These are phyloP conservation scores for Pachydiplax longipennis DNA, from an alignment of 2,888 invertebrate species.

Conservation along the genomic window DNA sequence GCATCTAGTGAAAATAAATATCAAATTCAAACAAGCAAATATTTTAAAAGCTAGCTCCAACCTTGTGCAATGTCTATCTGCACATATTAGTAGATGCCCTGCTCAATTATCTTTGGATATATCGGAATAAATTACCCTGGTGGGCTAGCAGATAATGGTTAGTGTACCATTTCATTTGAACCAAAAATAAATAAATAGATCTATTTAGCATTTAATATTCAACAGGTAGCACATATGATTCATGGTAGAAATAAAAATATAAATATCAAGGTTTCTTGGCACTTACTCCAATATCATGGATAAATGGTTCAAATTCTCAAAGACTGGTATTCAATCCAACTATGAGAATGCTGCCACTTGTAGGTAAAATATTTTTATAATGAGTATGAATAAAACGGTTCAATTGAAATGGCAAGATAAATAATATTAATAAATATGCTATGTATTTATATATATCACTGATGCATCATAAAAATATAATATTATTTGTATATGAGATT, in stretches of 20 bases:
- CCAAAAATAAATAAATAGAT: neutral
- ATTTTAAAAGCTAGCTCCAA: neutral
- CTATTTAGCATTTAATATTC: constrained; percentile 8
- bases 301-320: neutral
- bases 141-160: neutral
- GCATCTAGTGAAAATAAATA: constrained; percentile 12
- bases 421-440: constrained; percentile 2
- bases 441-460: neutral
- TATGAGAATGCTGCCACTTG: neutral
- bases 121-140: neutral
- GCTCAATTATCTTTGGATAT: neutral
- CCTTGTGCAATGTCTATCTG: neutral
- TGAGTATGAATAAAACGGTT: neutral
- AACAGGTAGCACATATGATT: neutral
- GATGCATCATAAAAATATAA: constrained; percentile 36
- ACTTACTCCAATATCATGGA: neutral
- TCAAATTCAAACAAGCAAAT: neutral
- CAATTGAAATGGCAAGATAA: neutral
- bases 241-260: neutral
- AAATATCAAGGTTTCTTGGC: neutral
- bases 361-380: neutral
- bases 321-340: neutral
- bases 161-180: neutral
- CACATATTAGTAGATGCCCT: neutral
- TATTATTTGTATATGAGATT: constrained; percentile 21